Base-by-base conservation (phyloP, 2,797 vertebrate genomes). In the Pitangus sulphuratus region DNA sequence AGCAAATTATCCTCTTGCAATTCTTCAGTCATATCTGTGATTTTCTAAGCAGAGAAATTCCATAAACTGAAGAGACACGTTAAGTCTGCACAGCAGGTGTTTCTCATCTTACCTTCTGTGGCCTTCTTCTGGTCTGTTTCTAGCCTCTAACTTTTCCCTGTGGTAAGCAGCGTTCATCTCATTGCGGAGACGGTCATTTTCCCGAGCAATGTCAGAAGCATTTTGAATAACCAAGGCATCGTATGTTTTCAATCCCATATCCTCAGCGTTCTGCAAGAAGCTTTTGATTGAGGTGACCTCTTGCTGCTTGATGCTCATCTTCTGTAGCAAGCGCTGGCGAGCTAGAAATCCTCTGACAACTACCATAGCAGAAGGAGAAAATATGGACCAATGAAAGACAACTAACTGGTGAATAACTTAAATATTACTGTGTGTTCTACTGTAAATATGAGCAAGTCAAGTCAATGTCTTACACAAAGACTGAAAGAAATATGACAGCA, bases 281-380 rank as follows among this genome's bases (percentile, higher is more conserved):
- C 95, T 97, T 95, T 98, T 98, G 89, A 99, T 84, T 37, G 97
- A 98, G 21, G 96, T 95, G 84, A 98, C 97, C 60, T 99, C 98
- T 95, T 98, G 98, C 91, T 98, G 98, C 83, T 98, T 98, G 28
- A 91, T 76, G 47, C 42, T 98, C 87, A 98, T 97, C 93, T 97
- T 98, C 93, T 95, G 98, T 15, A 97, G 97, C 89, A 98, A 78
- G 30, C 37, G 97, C 87, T 98, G 98, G 66, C 99, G 98, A 66
- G 98, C 99, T 84, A 99, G 97, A 98, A 99, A 99, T 72, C 99
- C 99, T 81, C 99, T 98, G 58, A 99, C 79, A 94, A 99, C 99
- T 99, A 90, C 85, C 74, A 91, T 13, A 78, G 85, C 39, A 89
- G 68, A 96, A 96, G 9, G 90, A 85, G 81, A 89, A 95, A 89